Evolutionary conservation across 2,797 vertebrate genomes (phyloP).

Genomic region (Lepus oiostolus): DNA sequence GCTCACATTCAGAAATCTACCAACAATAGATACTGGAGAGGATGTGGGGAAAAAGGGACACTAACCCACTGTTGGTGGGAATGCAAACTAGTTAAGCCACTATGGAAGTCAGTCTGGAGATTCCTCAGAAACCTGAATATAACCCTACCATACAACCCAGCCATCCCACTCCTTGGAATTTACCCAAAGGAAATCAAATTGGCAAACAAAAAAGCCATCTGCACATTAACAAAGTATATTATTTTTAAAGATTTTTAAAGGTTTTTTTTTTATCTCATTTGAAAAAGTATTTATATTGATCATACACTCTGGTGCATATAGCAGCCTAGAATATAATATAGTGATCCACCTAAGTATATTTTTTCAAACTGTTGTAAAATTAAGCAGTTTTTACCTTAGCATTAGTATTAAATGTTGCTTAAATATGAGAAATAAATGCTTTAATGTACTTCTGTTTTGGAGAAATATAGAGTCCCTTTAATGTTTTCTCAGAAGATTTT

Average conservation of each 20-base stretch:
- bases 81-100: no score
- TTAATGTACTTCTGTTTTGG: background rate
- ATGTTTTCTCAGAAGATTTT: background rate
- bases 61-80: no score
- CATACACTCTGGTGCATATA: background rate
- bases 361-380: slow-evolving; percentile 15
- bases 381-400: background rate
- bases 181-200: no score
- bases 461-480: background rate
- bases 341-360: background rate
- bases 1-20: no score
- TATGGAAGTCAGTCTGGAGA: no score
- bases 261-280: background rate
- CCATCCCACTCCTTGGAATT: no score
- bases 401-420: background rate
- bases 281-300: background rate
- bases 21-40: no score
- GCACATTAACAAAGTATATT: background rate
- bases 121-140: no score
- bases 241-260: background rate
- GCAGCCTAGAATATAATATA: background rate
- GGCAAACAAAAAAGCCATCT: no score
- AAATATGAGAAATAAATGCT: background rate
- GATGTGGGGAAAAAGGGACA: no score
- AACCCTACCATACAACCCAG: no score